phyloP scores from a whole-genome alignment of 2,888 invertebrate genomes.

The Drosophila ezoana region DNA sequence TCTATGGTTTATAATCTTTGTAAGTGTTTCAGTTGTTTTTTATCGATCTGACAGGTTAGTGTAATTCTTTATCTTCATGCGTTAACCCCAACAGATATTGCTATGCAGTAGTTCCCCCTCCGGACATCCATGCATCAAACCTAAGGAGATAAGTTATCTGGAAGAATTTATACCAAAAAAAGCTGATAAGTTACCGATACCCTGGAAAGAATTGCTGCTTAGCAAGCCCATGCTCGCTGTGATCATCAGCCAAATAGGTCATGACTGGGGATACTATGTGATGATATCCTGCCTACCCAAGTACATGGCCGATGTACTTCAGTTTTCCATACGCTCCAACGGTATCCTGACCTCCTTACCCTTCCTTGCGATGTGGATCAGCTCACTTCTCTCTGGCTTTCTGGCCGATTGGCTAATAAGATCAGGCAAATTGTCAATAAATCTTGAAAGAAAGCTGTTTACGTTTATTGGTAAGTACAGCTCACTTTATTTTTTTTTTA shows the following conservation, averaged over 20 bases:
- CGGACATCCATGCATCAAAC: constrained; percentile 89
- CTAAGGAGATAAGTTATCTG: constrained; percentile 88
- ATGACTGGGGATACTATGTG: constrained; percentile 88
- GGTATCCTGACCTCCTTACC: constrained; percentile 87
- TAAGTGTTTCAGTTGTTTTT: constrained; percentile 75
- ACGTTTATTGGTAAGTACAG: constrained; percentile 87
- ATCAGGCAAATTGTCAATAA: constrained; percentile 86
- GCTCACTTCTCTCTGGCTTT: constrained; percentile 87
- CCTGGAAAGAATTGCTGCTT: constrained; percentile 88
- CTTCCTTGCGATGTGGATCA: constrained; percentile 87
- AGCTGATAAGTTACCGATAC: constrained; percentile 86
- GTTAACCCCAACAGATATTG: constrained; percentile 83
- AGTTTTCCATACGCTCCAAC: constrained; percentile 86
- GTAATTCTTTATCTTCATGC: not conserved
- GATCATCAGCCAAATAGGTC: constrained; percentile 88
- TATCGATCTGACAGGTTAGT: no score
- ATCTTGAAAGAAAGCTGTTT: constrained; percentile 87
- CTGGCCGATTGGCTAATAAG: constrained; percentile 88
- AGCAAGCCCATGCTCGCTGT: constrained; percentile 89
- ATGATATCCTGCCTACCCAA: constrained; percentile 88
- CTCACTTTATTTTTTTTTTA: not conserved
- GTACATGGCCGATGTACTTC: constrained; percentile 87
- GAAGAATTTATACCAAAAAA: constrained; percentile 87
- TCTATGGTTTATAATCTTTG: constrained; percentile 89
- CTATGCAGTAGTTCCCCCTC: constrained; percentile 87